Percentiles rank a stretch among this genome's conserved stretches.
These are phyloP conservation scores for Nematostella vectensis DNA, from an alignment of 92 coral and sea anemone genomes.

Conservation along the genomic window DNA sequence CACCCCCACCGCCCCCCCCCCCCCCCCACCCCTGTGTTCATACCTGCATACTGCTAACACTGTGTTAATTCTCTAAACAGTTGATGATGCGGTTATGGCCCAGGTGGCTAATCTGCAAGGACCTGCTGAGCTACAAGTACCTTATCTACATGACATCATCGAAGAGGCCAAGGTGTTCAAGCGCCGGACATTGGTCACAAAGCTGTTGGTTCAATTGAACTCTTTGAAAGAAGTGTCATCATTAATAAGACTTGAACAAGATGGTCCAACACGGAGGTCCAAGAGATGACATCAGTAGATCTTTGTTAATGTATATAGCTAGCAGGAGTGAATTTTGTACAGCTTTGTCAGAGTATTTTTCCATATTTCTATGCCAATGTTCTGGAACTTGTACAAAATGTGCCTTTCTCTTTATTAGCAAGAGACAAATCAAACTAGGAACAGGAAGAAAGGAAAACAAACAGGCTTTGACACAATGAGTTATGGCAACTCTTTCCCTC, in stretches of 20 bases:
- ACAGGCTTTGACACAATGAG: too few relatives aligned
- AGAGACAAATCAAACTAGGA: too few relatives aligned
- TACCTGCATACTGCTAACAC: background rate
- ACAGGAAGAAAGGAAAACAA: too few relatives aligned
- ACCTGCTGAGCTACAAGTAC: slow-evolving; percentile 51
- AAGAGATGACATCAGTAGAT: background rate
- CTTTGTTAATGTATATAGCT: background rate
- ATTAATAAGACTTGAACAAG: slow-evolving; percentile 7
- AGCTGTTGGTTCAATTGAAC: slow-evolving; percentile 41
- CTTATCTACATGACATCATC: slow-evolving; percentile 62
- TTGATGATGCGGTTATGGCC: slow-evolving; percentile 55
- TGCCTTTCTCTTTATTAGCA: too few relatives aligned
- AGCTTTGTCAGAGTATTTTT: background rate
- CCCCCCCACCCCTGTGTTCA: too few relatives aligned
- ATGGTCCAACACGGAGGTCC: background rate
- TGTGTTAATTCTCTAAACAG: slow-evolving; percentile 23
- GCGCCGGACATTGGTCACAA: slow-evolving; percentile 64
- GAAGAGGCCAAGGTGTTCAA: slow-evolving; percentile 88
- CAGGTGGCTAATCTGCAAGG: slow-evolving; percentile 79
- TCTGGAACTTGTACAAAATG: too few relatives aligned
- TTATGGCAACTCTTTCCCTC: too few relatives aligned
- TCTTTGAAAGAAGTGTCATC: slow-evolving; percentile 30
- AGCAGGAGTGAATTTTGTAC: too few relatives aligned
- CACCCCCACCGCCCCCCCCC: too few relatives aligned
- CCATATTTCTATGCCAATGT: background rate